Conservation (phyloP, 2,797 vertebrate species). For the Falco naumanni region DNA sequence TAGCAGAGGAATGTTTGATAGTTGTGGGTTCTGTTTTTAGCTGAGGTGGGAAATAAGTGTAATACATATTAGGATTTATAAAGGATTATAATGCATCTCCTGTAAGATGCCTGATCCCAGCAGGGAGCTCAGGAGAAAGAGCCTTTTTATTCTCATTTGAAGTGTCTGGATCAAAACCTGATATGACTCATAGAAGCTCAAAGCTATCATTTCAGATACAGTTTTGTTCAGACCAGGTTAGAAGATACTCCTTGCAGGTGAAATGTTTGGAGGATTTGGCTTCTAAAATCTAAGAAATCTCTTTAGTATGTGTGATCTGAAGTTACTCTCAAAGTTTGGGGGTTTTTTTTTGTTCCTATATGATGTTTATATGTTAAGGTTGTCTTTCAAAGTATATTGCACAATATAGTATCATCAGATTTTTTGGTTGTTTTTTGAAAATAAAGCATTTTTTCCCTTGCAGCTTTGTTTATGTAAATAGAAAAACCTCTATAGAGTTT, state of each 20-base stretch:
- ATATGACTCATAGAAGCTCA: background rate
- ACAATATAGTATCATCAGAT: background rate
- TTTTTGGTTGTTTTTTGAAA: background rate
- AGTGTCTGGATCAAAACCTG: background rate
- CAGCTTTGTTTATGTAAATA: background rate
- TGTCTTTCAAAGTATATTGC: background rate
- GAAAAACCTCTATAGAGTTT: background rate
- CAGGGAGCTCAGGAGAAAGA: background rate
- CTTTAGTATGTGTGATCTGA: background rate
- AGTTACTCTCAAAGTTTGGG: background rate
- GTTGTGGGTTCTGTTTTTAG: background rate
- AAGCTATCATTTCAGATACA: background rate
- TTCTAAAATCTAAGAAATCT: background rate
- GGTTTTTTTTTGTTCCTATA: background rate
- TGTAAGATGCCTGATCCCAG: background rate
- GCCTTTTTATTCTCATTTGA: background rate
- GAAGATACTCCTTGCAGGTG: background rate
- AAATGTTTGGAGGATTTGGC: background rate
- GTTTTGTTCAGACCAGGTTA: background rate
- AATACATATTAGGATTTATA: background rate
- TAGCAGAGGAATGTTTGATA: background rate
- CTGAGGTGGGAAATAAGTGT: background rate
- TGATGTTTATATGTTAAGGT: background rate
- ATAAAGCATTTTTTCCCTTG: background rate
- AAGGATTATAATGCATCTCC: background rate